Conservation (phyloP, 2,113 vertebrate species). For the Microtus montanus region DNA sequence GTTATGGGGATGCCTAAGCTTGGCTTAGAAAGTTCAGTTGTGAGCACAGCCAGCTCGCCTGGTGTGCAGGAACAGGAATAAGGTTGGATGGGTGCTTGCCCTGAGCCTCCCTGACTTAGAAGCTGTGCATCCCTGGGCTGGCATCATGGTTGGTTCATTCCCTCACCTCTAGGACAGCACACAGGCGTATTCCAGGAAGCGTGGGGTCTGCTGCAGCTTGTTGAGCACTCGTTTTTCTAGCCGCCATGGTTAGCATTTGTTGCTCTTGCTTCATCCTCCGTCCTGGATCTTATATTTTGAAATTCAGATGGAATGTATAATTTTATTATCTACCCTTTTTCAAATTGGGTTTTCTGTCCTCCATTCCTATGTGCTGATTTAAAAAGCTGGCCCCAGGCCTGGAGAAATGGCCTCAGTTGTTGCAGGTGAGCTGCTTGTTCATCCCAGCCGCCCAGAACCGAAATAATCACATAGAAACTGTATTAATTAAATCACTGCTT, state of each 20-base stretch:
- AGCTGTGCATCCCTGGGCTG: background rate
- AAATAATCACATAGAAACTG: too few species aligned
- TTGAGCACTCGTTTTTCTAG: background rate
- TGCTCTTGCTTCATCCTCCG: background rate
- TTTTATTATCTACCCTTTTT: background rate
- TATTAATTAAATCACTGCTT: too few species aligned
- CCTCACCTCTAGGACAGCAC: background rate
- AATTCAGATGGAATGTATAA: background rate
- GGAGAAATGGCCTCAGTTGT: background rate
- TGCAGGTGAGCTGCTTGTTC: too few species aligned
- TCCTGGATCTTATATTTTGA: background rate
- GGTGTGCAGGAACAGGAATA: background rate
- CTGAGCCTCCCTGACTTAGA: background rate
- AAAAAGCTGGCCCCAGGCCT: background rate
- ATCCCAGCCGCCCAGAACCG: too few species aligned
- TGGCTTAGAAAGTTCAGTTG: background rate
- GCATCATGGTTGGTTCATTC: background rate
- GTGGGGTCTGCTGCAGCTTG: too few species aligned
- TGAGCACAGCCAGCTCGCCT: rapidly evolving
- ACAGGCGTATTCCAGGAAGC: background rate
- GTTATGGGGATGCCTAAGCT: background rate
- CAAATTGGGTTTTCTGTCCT: background rate
- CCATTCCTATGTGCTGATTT: background rate
- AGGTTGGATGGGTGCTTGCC: too few species aligned
- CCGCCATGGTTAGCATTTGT: background rate